Conservation (phyloP, 2,113 vertebrate genomes). For the Sardina pilchardus region DNA sequence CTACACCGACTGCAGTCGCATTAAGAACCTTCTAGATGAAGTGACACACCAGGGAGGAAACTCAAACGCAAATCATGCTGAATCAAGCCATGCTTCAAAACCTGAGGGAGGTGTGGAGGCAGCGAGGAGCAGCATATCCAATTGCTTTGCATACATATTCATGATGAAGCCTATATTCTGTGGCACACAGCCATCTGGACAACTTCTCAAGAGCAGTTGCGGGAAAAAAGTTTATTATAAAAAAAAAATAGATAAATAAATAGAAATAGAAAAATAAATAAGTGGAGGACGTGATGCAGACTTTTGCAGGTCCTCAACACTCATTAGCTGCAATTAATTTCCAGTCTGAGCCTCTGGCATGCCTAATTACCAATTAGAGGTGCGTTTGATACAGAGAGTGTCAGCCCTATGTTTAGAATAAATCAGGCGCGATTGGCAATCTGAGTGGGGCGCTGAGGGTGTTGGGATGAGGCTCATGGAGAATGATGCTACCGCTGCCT, state of each 20-base stretch:
- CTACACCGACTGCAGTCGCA: not conserved
- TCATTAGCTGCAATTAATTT: conserved; percentile 76
- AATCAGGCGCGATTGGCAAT: conserved; percentile 58
- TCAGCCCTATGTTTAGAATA: conserved; percentile 65
- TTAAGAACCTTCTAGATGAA: not conserved
- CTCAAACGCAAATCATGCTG: conserved; percentile 43
- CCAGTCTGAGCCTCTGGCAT: conserved; percentile 66
- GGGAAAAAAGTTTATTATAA: not conserved
- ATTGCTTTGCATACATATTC: conserved; percentile 65
- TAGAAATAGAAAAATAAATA: not conserved
- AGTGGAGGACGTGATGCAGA: conserved; percentile 56
- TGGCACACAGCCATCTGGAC: conserved; percentile 25
- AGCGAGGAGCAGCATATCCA: conserved; percentile 5
- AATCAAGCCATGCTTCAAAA: conserved; percentile 29
- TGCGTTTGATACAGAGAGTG: conserved; percentile 66
- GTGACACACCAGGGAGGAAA: not conserved
- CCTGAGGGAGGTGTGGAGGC: conserved; percentile 20
- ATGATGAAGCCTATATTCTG: conserved; percentile 46
- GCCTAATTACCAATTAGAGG: conserved; percentile 74
- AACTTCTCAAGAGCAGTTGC: not conserved
- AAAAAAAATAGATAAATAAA: not conserved
- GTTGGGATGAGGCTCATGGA: not conserved
- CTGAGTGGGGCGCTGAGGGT: conserved; percentile 45
- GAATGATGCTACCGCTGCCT: not conserved
- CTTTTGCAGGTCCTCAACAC: conserved; percentile 58